Percentiles rank a stretch among this genome's conserved stretches.
Evolutionary conservation across 2,113 vertebrate genomes (phyloP).

Genomic region (Nibea albiflora): DNA sequence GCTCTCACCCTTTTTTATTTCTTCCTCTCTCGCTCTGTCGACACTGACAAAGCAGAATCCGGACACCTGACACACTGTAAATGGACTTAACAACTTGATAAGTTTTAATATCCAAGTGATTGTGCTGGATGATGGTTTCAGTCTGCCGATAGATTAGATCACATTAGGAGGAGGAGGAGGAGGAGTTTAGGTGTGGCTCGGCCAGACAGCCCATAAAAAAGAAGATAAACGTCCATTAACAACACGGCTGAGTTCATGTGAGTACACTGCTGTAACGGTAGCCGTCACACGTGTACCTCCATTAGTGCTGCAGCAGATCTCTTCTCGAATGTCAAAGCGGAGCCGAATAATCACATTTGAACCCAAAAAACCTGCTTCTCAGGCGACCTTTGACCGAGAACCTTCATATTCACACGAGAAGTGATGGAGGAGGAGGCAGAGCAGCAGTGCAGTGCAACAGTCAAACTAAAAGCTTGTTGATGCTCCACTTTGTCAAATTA

Average conservation of each 20-base stretch:
- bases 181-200: conserved; percentile 25
- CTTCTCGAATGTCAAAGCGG: conserved; percentile 47
- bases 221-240: conserved; percentile 58
- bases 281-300: conserved; percentile 2
- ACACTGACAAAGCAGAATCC: conserved; percentile 21
- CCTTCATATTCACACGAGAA: background rate
- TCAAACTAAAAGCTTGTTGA: too few species aligned
- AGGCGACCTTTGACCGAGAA: background rate
- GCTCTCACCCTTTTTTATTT: background rate
- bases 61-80: conserved; percentile 26
- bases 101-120: conserved; percentile 12
- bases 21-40: conserved; percentile 7
- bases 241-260: conserved; percentile 14
- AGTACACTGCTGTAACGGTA: background rate
- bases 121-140: conserved; percentile 3
- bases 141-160: conserved; percentile 34
- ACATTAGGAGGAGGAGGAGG: background rate
- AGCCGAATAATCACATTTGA: conserved; percentile 16
- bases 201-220: conserved; percentile 38
- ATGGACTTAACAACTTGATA: conserved; percentile 30
- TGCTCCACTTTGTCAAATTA: too few species aligned
- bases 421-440: background rate
- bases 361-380: background rate
- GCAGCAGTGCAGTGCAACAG: too few species aligned
- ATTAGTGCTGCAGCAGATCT: background rate